phyloP scores from a whole-genome alignment of 2,797 vertebrate genomes.

The Myioborus miniatus region DNA sequence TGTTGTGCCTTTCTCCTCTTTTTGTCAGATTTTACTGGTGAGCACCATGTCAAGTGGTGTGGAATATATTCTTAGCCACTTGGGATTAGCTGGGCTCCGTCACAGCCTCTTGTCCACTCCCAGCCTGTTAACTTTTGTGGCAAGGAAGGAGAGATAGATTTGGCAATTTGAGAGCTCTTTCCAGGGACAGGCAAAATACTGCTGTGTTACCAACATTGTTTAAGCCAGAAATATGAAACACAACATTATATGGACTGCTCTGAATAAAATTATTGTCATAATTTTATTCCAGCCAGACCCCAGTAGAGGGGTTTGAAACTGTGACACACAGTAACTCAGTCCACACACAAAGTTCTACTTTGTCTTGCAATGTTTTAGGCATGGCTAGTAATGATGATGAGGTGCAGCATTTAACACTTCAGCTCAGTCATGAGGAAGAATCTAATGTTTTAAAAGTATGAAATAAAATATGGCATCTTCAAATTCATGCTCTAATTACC shows the following conservation, averaged over 20 bases:
- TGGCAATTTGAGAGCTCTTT: rapidly evolving
- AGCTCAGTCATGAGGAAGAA: not conserved
- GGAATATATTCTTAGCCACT: not conserved
- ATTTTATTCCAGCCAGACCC: not conserved
- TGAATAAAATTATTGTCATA: not conserved
- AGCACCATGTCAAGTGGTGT: not conserved
- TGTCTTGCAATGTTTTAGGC: not conserved
- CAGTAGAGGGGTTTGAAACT: not conserved
- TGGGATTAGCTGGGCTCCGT: not conserved
- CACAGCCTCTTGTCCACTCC: not conserved
- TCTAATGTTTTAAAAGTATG: not conserved
- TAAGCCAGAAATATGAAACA: not conserved
- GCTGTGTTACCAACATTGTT: not conserved
- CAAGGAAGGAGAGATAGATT: rapidly evolving
- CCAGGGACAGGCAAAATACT: not conserved
- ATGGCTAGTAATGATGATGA: not conserved
- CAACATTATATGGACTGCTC: not conserved
- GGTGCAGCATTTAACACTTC: not conserved
- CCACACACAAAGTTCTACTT: not conserved
- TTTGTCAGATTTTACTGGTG: not conserved
- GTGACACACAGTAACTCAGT: not conserved
- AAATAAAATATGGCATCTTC: not conserved
- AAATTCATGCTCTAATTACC: not conserved
- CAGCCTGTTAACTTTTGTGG: not conserved
- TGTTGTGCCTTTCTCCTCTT: not conserved